phyloP scores from a whole-genome alignment of 2,888 invertebrate species.

The Plebejus argus region DNA sequence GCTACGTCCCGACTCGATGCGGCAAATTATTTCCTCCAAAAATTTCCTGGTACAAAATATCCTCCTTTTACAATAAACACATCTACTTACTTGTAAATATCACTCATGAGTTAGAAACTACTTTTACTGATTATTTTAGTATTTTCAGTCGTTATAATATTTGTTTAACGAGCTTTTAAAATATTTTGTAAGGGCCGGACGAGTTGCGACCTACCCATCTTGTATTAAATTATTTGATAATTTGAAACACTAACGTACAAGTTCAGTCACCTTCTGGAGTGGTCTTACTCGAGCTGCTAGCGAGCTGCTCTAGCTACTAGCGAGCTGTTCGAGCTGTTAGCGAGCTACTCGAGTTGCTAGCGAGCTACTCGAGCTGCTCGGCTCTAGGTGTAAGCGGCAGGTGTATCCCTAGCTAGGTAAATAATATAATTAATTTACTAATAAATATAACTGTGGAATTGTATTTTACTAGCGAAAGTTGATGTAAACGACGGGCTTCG shows the following conservation, averaged over 20 bases:
- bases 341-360: background rate
- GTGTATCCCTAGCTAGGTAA: slow-evolving; percentile 37
- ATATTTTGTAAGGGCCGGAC: background rate
- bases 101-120: background rate
- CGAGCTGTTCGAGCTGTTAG: too few species aligned
- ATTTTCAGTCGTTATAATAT: background rate
- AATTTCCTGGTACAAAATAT: background rate
- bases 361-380: background rate
- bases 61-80: background rate
- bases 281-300: background rate
- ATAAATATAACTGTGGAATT: slow-evolving; percentile 53
- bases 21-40: background rate
- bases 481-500: slow-evolving; percentile 69
- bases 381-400: background rate
- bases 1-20: background rate
- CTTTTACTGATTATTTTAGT: background rate
- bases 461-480: slow-evolving; percentile 67
- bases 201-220: background rate
- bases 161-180: background rate
- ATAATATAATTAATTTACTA: slow-evolving; percentile 43
- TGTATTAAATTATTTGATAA: background rate
- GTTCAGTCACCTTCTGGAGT: slow-evolving; percentile 70
- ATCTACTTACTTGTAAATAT: slow-evolving; percentile 19
- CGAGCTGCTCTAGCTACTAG: too few species aligned
- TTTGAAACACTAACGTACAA: slow-evolving; percentile 62